Percentiles rank a stretch among this genome's conserved stretches.
phyloP scores from a whole-genome alignment of 2,888 invertebrate species.

The Anoncus sp. region DNA sequence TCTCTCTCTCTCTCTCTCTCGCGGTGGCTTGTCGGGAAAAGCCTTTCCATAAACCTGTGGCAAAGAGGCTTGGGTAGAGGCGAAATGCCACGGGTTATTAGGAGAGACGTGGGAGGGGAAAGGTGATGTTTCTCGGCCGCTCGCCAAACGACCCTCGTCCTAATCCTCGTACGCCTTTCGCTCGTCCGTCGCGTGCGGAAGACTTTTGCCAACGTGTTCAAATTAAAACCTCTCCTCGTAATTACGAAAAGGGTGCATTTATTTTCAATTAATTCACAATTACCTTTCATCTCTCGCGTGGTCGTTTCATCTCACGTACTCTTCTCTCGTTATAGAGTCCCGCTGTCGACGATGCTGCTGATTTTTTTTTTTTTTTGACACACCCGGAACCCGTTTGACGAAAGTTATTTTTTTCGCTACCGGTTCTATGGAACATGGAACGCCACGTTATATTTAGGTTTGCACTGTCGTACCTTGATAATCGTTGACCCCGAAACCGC shows the following conservation, averaged over 20 bases:
- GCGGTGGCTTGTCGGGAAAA: constrained; percentile 4
- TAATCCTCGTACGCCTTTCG: constrained; percentile 21
- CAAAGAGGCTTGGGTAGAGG: constrained; percentile 15
- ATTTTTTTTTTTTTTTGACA: neutral
- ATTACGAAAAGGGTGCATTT: constrained; percentile 75
- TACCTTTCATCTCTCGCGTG: constrained; percentile 64
- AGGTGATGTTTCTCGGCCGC: constrained; percentile 33
- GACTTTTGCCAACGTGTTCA: constrained; percentile 65
- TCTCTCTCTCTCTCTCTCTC: too few species aligned
- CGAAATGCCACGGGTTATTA: constrained; percentile 15
- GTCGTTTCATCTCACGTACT: neutral
- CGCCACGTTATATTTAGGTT: too few species aligned
- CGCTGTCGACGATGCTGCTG: too few species aligned
- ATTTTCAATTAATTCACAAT: constrained; percentile 78
- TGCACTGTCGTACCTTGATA: too few species aligned
- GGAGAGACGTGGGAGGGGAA: too few species aligned
- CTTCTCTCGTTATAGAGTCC: too few species aligned
- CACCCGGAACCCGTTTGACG: neutral
- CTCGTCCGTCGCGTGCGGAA: neutral
- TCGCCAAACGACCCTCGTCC: constrained; percentile 36
- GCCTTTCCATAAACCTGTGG: constrained; percentile 41
- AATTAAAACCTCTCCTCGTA: constrained; percentile 76
- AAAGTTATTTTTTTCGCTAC: neutral
- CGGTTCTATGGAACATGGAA: neutral
- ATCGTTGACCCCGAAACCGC: too few species aligned